These are phyloP conservation scores for Campaea margaritaria DNA, from an alignment of 2,888 invertebrate genomes.

Conservation along the genomic window DNA sequence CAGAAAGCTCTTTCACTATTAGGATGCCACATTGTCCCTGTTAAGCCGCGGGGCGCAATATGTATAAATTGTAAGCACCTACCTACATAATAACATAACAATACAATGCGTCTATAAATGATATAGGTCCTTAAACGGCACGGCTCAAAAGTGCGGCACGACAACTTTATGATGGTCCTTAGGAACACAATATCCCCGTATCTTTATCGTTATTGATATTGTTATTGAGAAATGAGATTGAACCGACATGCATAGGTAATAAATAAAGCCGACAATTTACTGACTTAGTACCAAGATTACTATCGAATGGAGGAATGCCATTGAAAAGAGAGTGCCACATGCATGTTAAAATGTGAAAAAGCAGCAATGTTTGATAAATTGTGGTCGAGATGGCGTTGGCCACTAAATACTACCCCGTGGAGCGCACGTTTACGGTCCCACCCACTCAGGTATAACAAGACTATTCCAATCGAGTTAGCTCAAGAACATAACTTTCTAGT, in stretches of 20 bases:
- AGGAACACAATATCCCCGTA: slow-evolving; percentile 47
- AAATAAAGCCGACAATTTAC: slow-evolving; percentile 20
- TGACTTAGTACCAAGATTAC: slow-evolving; percentile 8
- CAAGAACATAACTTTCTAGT: slow-evolving; percentile 83
- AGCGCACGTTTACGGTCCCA: slow-evolving; percentile 43
- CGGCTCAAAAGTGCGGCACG: background rate
- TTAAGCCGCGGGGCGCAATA: background rate
- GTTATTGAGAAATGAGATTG: slow-evolving; percentile 15
- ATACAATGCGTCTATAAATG: slow-evolving; percentile 50
- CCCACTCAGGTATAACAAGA: slow-evolving; percentile 50
- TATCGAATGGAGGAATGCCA: slow-evolving; percentile 3
- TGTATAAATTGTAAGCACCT: no score
- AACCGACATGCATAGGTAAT: slow-evolving; percentile 15
- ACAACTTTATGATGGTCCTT: slow-evolving; percentile 34
- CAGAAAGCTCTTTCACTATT: no score
- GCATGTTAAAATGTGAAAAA: slow-evolving; percentile 20
- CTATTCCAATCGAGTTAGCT: slow-evolving; percentile 77
- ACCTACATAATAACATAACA: no score
- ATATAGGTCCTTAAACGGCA: slow-evolving; percentile 2
- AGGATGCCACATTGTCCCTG: no score
- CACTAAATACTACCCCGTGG: slow-evolving; percentile 41
- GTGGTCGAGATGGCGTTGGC: slow-evolving; percentile 22
- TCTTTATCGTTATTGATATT: slow-evolving; percentile 38
- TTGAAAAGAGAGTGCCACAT: slow-evolving; percentile 5
- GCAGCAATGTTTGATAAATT: slow-evolving; percentile 16